These are phyloP conservation scores for Enteromius mattozi DNA, from an alignment of 2,797 vertebrate species.

Conservation along the genomic window DNA sequence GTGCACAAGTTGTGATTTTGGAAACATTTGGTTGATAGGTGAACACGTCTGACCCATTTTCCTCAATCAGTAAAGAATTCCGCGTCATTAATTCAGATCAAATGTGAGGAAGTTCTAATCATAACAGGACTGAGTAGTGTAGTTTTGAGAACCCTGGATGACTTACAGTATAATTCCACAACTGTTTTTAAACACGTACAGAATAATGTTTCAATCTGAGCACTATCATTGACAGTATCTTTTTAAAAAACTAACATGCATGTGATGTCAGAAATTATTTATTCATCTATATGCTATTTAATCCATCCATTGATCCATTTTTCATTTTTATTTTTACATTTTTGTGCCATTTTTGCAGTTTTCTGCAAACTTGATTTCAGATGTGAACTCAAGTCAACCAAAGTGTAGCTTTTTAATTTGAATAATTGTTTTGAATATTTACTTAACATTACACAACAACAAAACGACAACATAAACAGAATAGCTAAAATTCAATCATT, in stretches of 20 bases:
- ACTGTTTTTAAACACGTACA: neutral
- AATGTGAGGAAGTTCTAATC: conserved; percentile 66
- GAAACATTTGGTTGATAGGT: conserved; percentile 28
- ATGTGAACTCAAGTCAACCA: neutral
- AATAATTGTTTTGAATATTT: neutral
- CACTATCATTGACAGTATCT: neutral
- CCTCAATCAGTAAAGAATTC: conserved; percentile 41
- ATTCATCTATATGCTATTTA: too few species aligned
- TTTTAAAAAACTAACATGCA: neutral
- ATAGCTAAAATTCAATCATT: neutral
- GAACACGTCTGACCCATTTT: conserved; percentile 47
- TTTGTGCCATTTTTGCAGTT: neutral
- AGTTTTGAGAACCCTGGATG: neutral
- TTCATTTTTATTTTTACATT: neutral
- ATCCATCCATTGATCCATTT: neutral
- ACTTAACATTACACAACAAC: neutral
- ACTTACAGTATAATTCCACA: neutral
- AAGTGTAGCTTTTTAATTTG: neutral
- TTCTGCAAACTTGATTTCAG: neutral
- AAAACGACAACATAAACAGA: neutral
- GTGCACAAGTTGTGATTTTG: conserved; percentile 7
- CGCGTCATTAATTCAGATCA: conserved; percentile 20
- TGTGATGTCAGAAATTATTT: too few species aligned
- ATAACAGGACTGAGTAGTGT: conserved; percentile 58
- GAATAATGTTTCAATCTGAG: neutral